Percentiles rank a stretch among this genome's conserved stretches.
Conservation (phyloP, 2,888 invertebrate genomes). For the Pseudoips prasinana region DNA sequence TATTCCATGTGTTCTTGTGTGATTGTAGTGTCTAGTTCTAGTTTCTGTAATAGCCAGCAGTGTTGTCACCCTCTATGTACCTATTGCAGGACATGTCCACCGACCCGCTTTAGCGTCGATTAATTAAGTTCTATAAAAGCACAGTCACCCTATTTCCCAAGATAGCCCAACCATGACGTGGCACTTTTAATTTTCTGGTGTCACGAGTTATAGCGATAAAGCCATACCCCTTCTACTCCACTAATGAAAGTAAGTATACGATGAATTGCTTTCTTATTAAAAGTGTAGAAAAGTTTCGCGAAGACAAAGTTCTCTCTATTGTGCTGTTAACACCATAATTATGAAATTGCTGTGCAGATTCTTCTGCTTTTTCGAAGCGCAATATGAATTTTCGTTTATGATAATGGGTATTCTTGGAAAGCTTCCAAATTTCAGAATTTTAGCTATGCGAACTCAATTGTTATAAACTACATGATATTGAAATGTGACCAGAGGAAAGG, state of each 20-base stretch:
- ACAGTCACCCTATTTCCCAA: slow-evolving; percentile 69
- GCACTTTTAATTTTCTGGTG: slow-evolving; percentile 79
- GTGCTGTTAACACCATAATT: slow-evolving; percentile 47
- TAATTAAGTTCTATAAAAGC: slow-evolving; percentile 71
- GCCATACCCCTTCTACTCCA: slow-evolving; percentile 49
- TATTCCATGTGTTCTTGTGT: too few relatives aligned
- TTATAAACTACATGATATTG: too few relatives aligned
- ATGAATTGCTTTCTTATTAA: slow-evolving; percentile 75
- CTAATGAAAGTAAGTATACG: slow-evolving; percentile 69
- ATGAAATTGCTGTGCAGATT: slow-evolving; percentile 39
- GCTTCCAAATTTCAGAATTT: neutral
- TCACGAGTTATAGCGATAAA: slow-evolving; percentile 73
- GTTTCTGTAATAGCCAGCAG: slow-evolving; percentile 11
- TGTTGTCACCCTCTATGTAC: slow-evolving; percentile 21
- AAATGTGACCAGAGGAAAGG: neutral
- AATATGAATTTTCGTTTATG: slow-evolving; percentile 13
- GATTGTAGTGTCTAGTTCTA: too few relatives aligned
- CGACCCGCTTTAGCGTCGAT: slow-evolving; percentile 54
- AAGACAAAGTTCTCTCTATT: slow-evolving; percentile 60
- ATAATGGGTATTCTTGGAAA: slow-evolving; percentile 2
- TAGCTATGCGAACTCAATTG: too few relatives aligned
- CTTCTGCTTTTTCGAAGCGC: slow-evolving; percentile 17
- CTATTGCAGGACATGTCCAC: slow-evolving; percentile 37
- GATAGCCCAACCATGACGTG: slow-evolving; percentile 68
- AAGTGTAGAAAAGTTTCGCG: slow-evolving; percentile 68